Percentiles rank a stretch among this genome's conserved stretches.
Evolutionary conservation across 2,797 vertebrate species (phyloP).

Genomic region (Danio aesculapii): DNA sequence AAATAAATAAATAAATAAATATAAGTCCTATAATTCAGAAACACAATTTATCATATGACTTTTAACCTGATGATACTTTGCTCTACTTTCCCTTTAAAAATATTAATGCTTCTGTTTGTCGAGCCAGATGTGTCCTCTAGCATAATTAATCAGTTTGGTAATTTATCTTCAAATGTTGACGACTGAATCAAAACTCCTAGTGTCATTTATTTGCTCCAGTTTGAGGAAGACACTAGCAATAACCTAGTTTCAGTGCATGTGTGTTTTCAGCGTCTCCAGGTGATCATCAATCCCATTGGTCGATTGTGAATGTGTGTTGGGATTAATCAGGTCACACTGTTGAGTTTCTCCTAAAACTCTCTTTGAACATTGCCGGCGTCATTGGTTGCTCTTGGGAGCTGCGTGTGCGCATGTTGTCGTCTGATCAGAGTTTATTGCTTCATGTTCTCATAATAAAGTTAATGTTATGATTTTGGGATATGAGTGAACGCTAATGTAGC

Average conservation of each 20-base stretch:
- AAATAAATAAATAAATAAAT: too few relatives aligned
- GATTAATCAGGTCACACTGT: not conserved
- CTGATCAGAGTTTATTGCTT: not conserved
- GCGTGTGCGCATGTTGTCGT: not conserved
- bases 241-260: conserved; percentile 38
- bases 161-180: too few relatives aligned
- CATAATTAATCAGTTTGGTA: too few relatives aligned
- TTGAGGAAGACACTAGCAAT: conserved; percentile 17
- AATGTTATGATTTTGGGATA: conserved; percentile 4
- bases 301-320: too few relatives aligned
- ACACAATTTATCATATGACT: too few relatives aligned
- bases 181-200: too few relatives aligned
- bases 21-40: too few relatives aligned
- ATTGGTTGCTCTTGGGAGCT: not conserved
- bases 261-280: conserved; percentile 32
- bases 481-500: conserved; percentile 13
- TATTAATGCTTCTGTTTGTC: too few relatives aligned
- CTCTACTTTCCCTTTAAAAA: too few relatives aligned
- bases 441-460: not conserved
- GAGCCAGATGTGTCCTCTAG: too few relatives aligned
- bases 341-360: not conserved
- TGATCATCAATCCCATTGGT: not conserved
- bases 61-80: too few relatives aligned
- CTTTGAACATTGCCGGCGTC: not conserved
- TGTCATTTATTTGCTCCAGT: too few relatives aligned